Base-by-base conservation (phyloP, 2,113 vertebrate species). In the Azemiops feae region DNA sequence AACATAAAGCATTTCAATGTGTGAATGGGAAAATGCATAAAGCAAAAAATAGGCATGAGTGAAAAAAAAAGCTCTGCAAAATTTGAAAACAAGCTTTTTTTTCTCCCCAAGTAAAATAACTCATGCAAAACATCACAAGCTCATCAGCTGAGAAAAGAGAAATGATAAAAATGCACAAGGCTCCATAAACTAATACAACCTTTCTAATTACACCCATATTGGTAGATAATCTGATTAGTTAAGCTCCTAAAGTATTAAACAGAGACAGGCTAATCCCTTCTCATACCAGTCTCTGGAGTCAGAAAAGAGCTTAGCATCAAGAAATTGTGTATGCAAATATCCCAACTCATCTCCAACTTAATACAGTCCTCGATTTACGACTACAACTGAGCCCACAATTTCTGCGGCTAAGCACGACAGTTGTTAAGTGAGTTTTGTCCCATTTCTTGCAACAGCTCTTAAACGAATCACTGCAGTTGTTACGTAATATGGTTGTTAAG, bases 201-300 rank as follows among this genome's bases (percentile, higher is more conserved):
- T 89, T 52, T 90, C 5, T 55, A 74, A 91, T 89, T 81, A 89
- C 8, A 85, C n/a, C 30, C 2, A 1, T 87, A 39, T 43, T 30
- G 25, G 87, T 58, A 85, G 30, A 39, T 85, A 89, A 91, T 89
- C 45, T 58, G 54, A 93, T 93, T 89, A 91, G 87, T 27, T 50
- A 91, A 91, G 9, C 64, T n/a, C 45, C 47, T 58, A 22, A 60
- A 60, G 90, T 58, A 85, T 93, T 57, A 93, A 74, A 89, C 23
- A 81, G 55, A 54, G 4, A 85, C 47, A 34, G 18, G 23, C 57
- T 47, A 25, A 45, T 87, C 55, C n/a, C 55, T 87, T 87, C 54
- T 87, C 43, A 43, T 86, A 55, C 18, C 30, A 5, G 27, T 89
- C 43, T 54, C 3, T 6, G 25, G 54, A 54, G 11, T 45, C 87